phyloP scores from a whole-genome alignment of 2,888 invertebrate genomes.

The Callimorpha dominula region DNA sequence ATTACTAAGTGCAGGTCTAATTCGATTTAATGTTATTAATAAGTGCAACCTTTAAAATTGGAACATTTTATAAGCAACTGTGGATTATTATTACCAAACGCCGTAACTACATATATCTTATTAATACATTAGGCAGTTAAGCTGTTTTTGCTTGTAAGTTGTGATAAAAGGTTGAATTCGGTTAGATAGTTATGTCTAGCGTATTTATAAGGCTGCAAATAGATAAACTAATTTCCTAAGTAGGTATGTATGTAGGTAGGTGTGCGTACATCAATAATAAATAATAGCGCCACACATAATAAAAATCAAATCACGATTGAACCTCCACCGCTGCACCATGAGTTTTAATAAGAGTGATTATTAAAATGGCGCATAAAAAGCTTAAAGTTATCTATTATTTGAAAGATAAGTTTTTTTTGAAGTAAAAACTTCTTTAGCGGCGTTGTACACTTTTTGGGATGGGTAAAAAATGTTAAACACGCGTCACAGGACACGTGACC shows the following conservation, averaged over 20 bases:
- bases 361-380: conserved; percentile 51
- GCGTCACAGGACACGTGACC: too few relatives aligned
- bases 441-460: too few relatives aligned
- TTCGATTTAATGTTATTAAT: conserved; percentile 6
- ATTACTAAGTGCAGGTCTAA: background rate
- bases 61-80: conserved; percentile 22
- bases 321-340: conserved; percentile 29
- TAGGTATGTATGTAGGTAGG: conserved; percentile 41
- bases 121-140: conserved; percentile 29
- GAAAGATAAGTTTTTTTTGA: background rate
- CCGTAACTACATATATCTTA: conserved; percentile 12
- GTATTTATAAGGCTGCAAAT: conserved; percentile 7
- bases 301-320: conserved; percentile 58
- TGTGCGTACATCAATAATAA: conserved; percentile 52
- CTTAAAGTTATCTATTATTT: background rate
- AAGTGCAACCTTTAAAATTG: conserved; percentile 29
- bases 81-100: conserved; percentile 39
- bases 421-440: too few relatives aligned
- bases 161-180: conserved; percentile 46
- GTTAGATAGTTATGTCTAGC: conserved; percentile 43
- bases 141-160: conserved; percentile 41
- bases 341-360: conserved; percentile 36
- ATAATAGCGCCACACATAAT: too few relatives aligned
- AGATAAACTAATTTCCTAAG: conserved; percentile 32
- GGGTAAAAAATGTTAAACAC: too few relatives aligned